Conservation (phyloP, 2,797 vertebrate genomes). For the Anguilla megastoma region DNA sequence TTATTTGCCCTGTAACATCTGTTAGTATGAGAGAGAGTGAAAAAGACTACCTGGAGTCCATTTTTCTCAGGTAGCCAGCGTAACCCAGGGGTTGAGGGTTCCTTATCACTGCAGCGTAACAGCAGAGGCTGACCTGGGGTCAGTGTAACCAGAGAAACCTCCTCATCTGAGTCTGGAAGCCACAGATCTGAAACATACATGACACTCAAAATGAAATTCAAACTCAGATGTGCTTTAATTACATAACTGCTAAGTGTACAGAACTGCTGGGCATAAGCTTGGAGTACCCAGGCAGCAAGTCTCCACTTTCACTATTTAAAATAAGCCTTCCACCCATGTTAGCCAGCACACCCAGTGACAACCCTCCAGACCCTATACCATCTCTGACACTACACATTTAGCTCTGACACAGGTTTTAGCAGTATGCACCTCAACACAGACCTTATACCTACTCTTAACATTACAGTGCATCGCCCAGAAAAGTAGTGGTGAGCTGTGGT, state of each 20-base stretch:
- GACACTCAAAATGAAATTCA: not conserved
- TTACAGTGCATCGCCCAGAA: too few relatives aligned
- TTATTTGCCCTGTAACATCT: too few relatives aligned
- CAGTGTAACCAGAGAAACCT: conserved; percentile 53
- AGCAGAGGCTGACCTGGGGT: conserved; percentile 61
- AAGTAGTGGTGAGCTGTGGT: too few relatives aligned
- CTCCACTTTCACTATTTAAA: not conserved
- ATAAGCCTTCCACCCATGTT: not conserved
- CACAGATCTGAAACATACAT: conserved; percentile 57
- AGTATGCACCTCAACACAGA: not conserved
- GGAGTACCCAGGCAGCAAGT: not conserved
- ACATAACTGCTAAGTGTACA: not conserved
- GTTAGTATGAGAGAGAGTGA: not conserved
- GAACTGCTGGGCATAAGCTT: not conserved
- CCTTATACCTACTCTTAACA: not conserved
- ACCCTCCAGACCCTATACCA: not conserved
- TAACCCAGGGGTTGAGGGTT: rapidly evolving
- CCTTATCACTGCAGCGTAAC: conserved; percentile 55
- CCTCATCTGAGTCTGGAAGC: rapidly evolving
- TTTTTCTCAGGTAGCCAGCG: conserved; percentile 48
- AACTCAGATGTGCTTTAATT: too few relatives aligned
- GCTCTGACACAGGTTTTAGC: not conserved
- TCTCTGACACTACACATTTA: not conserved
- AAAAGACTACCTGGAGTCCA: not conserved
- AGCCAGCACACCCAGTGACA: not conserved